Conservation (phyloP, 1,140 invertebrate genomes). For the Mylabris phalerata region DNA sequence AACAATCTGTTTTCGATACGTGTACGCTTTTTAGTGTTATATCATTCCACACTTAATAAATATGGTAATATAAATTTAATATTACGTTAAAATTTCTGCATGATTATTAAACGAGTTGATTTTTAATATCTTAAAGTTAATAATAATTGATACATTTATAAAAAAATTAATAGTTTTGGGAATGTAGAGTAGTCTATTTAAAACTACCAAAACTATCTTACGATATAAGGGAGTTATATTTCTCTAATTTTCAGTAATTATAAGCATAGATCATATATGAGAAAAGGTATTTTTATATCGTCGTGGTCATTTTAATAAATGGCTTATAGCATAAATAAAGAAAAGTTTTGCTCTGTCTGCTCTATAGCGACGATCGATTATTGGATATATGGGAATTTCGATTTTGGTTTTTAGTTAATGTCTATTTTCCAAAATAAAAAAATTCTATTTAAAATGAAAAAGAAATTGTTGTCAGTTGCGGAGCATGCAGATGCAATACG, state of each 20-base stretch:
- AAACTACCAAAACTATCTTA: neutral
- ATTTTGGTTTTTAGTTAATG: conserved; percentile 2
- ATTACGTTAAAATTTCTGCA: conserved; percentile 8
- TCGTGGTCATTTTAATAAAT: neutral
- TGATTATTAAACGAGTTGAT: conserved; percentile 7
- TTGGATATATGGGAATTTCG: too few relatives aligned
- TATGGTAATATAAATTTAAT: conserved; percentile 1
- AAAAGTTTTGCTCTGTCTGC: conserved; percentile 11
- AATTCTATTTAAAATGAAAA: conserved; percentile 2
- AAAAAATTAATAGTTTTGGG: conserved; percentile 1
- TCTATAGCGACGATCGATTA: neutral
- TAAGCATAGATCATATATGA: too few relatives aligned
- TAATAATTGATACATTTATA: conserved; percentile 2
- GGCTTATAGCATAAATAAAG: conserved; percentile 4
- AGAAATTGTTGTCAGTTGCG: conserved; percentile 1
- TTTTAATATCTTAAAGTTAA: conserved; percentile 6
- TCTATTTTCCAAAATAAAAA: neutral
- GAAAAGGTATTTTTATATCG: too few relatives aligned
- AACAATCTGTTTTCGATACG: neutral
- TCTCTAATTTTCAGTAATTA: too few relatives aligned
- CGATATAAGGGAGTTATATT: too few relatives aligned
- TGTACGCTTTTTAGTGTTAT: conserved; percentile 14
- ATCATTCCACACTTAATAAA: neutral
- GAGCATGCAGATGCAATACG: conserved; percentile 14
- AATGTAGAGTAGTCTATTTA: conserved; percentile 13